Base-by-base conservation (phyloP, 2,113 vertebrate species). In the Dipodomys spectabilis region DNA sequence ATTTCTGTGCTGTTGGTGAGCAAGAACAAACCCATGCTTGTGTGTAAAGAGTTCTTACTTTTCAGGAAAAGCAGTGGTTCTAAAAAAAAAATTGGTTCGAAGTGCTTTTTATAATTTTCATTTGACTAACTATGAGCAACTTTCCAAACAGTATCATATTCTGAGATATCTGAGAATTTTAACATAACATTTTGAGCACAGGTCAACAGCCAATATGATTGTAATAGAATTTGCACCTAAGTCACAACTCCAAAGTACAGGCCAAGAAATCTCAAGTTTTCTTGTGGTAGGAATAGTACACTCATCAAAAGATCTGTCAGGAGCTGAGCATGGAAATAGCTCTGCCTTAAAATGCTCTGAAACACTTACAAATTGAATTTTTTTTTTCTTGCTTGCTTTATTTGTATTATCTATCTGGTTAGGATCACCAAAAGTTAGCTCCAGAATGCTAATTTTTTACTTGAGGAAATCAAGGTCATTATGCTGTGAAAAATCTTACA, bases 221-320 rank as follows among this genome's bases (percentile, higher is more conserved):
- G 92, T 95, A 95, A 45, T 91, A 25, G 25, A 78, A 92, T 95
- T 95, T 95, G 85, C 85, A 95, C 96, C 87, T 79, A 96, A 94
- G 68, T 90, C 60, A 84, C 22, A 83, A 96, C 81, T 97, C 92
- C 90, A 64, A 44, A 65, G 12, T 69, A 60, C 49, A 88, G 7
- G 25, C 7, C n/a, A 94, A 90, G 53, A 3, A 78, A 32, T 79
- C 35, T 90, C 18, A 85, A 71, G 6, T 92, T 67, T 80, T 18
- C 15, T 84, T 45, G 27, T 64, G 13, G 8, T 25, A 64, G 22
- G 44, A 89, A 62, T 39, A 1, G 53, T 75, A 12, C 2, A 64
- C 12, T 95, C 60, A 72, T 75, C n/a, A 45, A 96, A 92, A 79
- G 92, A 44, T 73, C 77, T 62, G 84, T 91, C 90, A 94, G 80